Evolutionary conservation across 2,113 vertebrate species (phyloP).

Genomic region (Takifugu flavidus): DNA sequence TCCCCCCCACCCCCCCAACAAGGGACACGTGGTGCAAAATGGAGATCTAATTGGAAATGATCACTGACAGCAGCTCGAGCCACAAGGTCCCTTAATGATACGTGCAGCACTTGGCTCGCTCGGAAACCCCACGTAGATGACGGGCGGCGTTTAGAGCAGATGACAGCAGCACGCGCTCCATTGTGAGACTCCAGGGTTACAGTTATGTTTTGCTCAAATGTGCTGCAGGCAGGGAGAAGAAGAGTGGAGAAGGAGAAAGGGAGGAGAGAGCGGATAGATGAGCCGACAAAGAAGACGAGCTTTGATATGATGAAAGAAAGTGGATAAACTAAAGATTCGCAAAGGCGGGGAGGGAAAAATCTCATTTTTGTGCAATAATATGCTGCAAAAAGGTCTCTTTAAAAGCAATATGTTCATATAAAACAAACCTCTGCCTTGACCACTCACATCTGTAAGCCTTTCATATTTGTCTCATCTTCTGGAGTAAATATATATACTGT

Average conservation of each 20-base stretch:
- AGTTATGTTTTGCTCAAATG: slow-evolving; percentile 32
- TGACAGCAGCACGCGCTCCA: slow-evolving; percentile 46
- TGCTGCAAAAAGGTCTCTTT: too few species aligned
- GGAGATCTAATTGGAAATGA: slow-evolving; percentile 69
- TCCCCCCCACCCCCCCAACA: slow-evolving; percentile 23
- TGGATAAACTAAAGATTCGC: not conserved
- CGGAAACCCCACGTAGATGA: slow-evolving; percentile 9
- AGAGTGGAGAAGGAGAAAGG: not conserved
- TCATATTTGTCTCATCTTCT: too few species aligned
- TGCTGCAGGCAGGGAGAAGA: slow-evolving; percentile 1
- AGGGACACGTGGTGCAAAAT: slow-evolving; percentile 49
- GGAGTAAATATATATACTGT: not conserved
- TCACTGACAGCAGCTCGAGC: slow-evolving; percentile 59
- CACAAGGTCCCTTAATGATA: slow-evolving; percentile 60
- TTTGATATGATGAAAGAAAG: slow-evolving; percentile 12
- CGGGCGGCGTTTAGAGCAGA: slow-evolving; percentile 48
- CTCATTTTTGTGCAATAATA: not conserved
- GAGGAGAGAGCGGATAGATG: not conserved
- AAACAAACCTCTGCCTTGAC: not conserved
- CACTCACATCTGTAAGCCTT: too few species aligned
- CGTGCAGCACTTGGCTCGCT: slow-evolving; percentile 47
- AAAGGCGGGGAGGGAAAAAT: not conserved
- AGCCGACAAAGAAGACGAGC: not conserved
- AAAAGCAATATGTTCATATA: not conserved
- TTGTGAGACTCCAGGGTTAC: slow-evolving; percentile 36